A percentile compares a stretch with the other conserved stretches of the same genome.
Evolutionary conservation across 2,113 vertebrate species (phyloP).

Genomic region (Chlamydotis undulata): DNA sequence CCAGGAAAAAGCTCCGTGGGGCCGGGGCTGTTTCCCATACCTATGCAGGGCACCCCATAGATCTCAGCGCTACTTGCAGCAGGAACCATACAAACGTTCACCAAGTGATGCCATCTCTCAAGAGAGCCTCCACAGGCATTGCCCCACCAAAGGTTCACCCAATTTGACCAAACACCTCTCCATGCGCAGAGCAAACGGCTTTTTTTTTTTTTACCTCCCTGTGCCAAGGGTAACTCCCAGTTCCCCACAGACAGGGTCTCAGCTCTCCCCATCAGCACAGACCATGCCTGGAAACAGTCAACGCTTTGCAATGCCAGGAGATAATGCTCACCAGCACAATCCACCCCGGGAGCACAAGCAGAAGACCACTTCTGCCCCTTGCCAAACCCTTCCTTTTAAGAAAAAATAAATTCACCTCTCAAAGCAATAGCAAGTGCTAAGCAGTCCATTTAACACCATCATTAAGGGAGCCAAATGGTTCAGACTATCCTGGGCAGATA

Average conservation of each 20-base stretch:
- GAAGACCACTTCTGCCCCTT: not conserved
- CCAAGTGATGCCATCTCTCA: fast-evolving
- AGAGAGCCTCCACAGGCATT: fast-evolving
- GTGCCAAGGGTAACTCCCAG: not conserved
- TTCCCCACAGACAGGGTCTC: not conserved
- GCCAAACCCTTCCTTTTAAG: not conserved
- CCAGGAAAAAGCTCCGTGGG: not conserved
- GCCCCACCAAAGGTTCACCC: not conserved
- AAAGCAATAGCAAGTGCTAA: not conserved
- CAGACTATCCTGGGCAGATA: not conserved
- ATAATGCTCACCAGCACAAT: not conserved
- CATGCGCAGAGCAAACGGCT: not conserved
- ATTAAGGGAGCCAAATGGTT: not conserved
- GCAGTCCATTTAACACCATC: not conserved
- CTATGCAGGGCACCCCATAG: fast-evolving
- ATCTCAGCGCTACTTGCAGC: not conserved
- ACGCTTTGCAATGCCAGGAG: not conserved
- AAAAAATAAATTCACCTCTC: not conserved
- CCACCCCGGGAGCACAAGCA: too few species aligned
- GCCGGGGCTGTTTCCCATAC: not conserved
- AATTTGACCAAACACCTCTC: not conserved
- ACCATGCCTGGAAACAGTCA: not conserved
- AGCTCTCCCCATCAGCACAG: not conserved
- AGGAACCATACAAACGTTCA: not conserved
- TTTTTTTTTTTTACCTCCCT: not conserved